Conservation (phyloP, 2,113 vertebrate genomes). For the Neodontobutis hainanensis region DNA sequence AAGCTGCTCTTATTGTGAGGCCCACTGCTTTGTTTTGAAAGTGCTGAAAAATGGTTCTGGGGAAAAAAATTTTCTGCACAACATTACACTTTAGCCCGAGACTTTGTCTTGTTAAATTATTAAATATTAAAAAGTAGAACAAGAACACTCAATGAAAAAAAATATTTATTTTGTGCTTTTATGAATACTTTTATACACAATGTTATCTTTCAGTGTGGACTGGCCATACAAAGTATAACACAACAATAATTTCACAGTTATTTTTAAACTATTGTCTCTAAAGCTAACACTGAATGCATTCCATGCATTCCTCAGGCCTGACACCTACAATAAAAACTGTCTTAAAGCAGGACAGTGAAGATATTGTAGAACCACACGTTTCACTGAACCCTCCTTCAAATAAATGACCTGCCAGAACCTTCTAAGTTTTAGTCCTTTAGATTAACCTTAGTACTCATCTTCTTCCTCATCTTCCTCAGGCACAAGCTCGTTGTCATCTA, state of each 20-base stretch:
- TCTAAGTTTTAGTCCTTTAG: constrained; percentile 18
- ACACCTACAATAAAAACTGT: constrained; percentile 35
- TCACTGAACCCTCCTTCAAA: constrained; percentile 45
- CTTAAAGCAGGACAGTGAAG: constrained; percentile 34
- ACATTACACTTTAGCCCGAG: constrained; percentile 73
- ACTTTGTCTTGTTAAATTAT: too few relatives aligned
- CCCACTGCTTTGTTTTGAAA: constrained; percentile 72
- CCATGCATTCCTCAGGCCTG: constrained; percentile 21
- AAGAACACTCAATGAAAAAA: background rate
- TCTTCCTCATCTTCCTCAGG: constrained; percentile 72
- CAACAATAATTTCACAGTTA: constrained; percentile 25
- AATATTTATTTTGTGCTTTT: background rate
- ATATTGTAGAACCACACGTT: constrained; percentile 43
- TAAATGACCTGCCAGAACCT: constrained; percentile 35
- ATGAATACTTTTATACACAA: background rate
- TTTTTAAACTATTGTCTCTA: constrained; percentile 25
- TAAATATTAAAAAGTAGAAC: too few relatives aligned
- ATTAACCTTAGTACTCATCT: constrained; percentile 71
- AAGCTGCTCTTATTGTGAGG: constrained; percentile 63
- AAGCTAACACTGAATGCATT: constrained; percentile 52
- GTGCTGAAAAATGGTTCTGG: constrained; percentile 73
- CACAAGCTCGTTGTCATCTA: constrained; percentile 62
- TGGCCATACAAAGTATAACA: constrained; percentile 54
- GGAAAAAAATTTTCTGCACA: constrained; percentile 34
- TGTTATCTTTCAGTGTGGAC: constrained; percentile 61